These are phyloP conservation scores for Hapalemur alaotrensis DNA, from an alignment of 2,797 vertebrate species.

Conservation along the genomic window DNA sequence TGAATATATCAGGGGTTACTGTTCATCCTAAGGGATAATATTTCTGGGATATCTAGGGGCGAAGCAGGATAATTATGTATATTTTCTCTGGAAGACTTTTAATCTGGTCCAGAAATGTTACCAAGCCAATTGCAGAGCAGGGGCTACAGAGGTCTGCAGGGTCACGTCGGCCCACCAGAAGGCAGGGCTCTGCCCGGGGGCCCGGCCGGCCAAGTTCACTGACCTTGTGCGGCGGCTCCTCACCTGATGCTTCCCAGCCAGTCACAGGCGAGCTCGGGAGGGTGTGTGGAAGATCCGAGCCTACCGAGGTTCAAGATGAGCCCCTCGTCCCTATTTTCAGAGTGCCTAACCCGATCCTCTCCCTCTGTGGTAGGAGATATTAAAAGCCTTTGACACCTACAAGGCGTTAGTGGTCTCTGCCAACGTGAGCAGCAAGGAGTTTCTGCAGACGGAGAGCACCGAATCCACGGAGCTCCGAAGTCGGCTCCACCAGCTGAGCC, in stretches of 20 bases:
- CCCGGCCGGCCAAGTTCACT: background rate
- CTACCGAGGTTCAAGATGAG: background rate
- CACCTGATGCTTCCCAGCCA: conserved; percentile 62
- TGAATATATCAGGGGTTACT: background rate
- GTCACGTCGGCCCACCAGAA: background rate
- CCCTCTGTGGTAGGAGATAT: conserved; percentile 85
- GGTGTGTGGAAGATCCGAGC: background rate
- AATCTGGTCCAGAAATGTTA: background rate
- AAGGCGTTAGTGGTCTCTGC: conserved; percentile 91
- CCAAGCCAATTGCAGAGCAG: background rate
- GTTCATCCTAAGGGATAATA: background rate
- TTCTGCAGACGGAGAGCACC: conserved; percentile 82
- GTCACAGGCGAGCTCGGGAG: conserved; percentile 36
- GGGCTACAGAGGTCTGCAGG: background rate
- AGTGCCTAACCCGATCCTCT: background rate
- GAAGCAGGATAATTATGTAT: background rate
- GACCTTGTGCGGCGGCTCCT: conserved; percentile 52
- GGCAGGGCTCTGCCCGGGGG: background rate
- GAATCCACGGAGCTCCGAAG: conserved; percentile 88
- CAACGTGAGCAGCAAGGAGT: conserved; percentile 88
- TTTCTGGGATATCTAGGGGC: background rate
- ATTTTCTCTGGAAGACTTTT: background rate
- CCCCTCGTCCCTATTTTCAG: background rate
- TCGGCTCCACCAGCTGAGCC: conserved; percentile 87
- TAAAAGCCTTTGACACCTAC: conserved; percentile 90